Base-by-base conservation (phyloP, 2,113 vertebrate species). In the Nothocercus nigrocapillus region DNA sequence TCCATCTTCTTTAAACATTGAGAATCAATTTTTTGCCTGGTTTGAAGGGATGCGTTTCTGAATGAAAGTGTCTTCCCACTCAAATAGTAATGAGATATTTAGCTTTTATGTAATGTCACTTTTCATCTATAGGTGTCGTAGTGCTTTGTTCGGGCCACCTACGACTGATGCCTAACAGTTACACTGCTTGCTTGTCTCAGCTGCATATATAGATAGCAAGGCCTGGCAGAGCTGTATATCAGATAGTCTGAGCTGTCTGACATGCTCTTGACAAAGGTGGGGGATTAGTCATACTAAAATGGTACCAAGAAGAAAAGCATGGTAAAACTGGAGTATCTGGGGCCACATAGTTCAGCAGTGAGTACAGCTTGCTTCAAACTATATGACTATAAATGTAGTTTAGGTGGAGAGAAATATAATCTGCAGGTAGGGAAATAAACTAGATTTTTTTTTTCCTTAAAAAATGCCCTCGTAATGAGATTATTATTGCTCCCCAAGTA, bases 21-120 rank as follows among this genome's bases (percentile, higher is more conserved):
- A 83, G 42, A 82, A 51, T 51, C 45, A 74, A 45, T 5, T 4
- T 88, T 92, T 64, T 8, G 5, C 21, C n/a, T 34, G 30, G 13
- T 62, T 56, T 72, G 79, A 84, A 91, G 49, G 34, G 77, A 84
- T 34, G 49, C 21, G 30, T 83, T 86, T 86, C 59, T 89, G 78
- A 89, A 89, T 81, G 82, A 81, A 87, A 81, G 47, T 45, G 66
- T 28, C 69, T 58, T 84, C 88, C 78, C 81, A 89, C 91, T 59
- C 58, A 77, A 86, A 44, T 25, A 90, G 44, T 66, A 94, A 90
- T 59, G 82, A 82, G 59, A 9, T 62, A 66, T 15, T 90, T 58
- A 73, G 51, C 28, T 88, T 89, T 75, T 62, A 61, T 72, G 69
- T 58, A 58, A 61, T 3, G 7, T 75, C 62, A 88, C 58, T 95